Conservation (phyloP, 2,797 vertebrate genomes). For the Gouania willdenowi region DNA sequence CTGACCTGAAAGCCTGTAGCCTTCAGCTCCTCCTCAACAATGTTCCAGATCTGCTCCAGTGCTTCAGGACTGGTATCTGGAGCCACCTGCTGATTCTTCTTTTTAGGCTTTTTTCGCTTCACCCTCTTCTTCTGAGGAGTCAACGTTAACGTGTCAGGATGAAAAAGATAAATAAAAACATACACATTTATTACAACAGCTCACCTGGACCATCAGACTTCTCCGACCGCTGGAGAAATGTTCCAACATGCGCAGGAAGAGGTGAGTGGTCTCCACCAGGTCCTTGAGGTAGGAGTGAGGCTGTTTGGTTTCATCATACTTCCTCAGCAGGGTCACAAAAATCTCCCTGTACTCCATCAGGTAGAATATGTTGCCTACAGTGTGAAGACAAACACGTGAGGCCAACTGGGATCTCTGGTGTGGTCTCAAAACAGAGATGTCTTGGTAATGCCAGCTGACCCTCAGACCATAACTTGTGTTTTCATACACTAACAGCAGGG, state of each 20-base stretch:
- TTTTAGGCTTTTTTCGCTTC: slow-evolving; percentile 69
- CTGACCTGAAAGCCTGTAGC: slow-evolving; percentile 66
- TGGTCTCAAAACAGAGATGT: no score
- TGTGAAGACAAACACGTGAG: not conserved
- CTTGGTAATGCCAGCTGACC: no score
- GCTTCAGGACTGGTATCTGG: slow-evolving; percentile 53
- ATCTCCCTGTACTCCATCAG: slow-evolving; percentile 96
- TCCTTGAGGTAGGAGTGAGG: slow-evolving; percentile 87
- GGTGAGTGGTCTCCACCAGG: slow-evolving; percentile 91
- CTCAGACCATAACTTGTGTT: no score
- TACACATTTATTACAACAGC: not conserved
- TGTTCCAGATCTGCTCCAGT: slow-evolving; percentile 79
- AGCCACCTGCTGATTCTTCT: slow-evolving; percentile 4
- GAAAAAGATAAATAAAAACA: not conserved
- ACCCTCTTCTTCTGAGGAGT: slow-evolving; percentile 78
- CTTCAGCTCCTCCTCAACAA: slow-evolving; percentile 77
- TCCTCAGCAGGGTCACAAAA: slow-evolving; percentile 89
- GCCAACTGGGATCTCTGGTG: no score
- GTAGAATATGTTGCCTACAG: slow-evolving; percentile 93
- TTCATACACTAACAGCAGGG: no score
- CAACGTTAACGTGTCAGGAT: not conserved
- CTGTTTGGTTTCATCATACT: slow-evolving; percentile 88
- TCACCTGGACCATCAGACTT: slow-evolving; percentile 87
- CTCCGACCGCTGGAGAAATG: slow-evolving; percentile 85
- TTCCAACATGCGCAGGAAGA: slow-evolving; percentile 93